Base-by-base conservation (phyloP, 2,113 vertebrate species). In the Clinocottus analis region DNA sequence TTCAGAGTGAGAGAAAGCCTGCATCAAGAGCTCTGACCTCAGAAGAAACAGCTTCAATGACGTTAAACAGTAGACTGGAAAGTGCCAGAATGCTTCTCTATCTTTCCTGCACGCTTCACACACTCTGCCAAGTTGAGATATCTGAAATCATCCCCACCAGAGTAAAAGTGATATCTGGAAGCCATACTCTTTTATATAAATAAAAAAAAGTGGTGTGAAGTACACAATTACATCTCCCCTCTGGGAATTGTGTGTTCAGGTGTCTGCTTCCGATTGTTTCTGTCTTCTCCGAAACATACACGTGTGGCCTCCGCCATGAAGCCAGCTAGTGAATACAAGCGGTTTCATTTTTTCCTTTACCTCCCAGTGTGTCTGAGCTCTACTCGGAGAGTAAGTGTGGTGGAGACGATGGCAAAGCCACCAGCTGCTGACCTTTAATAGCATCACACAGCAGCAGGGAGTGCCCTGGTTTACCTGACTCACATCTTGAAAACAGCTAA, bases 401-500 rank as follows among this genome's bases (percentile, higher is more conserved):
- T 62, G 75, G 1, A 84, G 51, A 82, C 56, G 35, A 53, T 21
- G 78, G 75, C 41, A 23, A 76, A 83, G 76, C 84, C 83, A 85
- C 76, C 87, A 83, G 89, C 87, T 87, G 83, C 87, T 92, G 92
- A 94, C 93, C 91, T 94, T 94, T 92, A 82, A 64, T 53, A 37
- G 78, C 67, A 74, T 84, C 82, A 66, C 79, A 72, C 41, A 87
- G 62, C 89, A 86, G 82, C 87, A 63, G 90, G 89, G 85, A 75
- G 83, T 25, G 45, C 66, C 72, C 72, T 76, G 17, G 69, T 87
- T 89, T 87, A 90, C 79, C 87, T 84, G 85, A 56, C 85, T 91
- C 86, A 85, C 77, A 86, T 90, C 87, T 90, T 79, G 64, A 80
- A 85, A 85, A 87, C 77, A 80, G 80, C 80, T 89, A 82, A 90